Base-by-base conservation (phyloP, 2,797 vertebrate genomes). In the Adelosebastes latens region DNA sequence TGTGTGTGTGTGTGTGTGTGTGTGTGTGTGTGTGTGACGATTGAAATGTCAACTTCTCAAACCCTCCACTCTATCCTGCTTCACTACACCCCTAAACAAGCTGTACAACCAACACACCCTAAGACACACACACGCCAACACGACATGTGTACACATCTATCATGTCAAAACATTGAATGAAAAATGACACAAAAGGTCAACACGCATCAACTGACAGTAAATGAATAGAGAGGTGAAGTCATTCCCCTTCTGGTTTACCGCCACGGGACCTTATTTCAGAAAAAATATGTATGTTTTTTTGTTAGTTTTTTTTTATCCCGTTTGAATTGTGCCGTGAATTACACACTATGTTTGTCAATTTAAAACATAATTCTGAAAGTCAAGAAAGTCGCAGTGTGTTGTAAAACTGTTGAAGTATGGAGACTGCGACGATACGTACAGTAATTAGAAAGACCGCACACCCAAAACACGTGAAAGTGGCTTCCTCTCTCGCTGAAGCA, bases 41-140 rank as follows among this genome's bases (percentile, higher is more conserved):
- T 84, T 84, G 89, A 93, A 92, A 92, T 72, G 92, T 93, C 93
- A 90, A 86, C 81, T 78, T 85, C 77, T 79, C 84, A 84, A 84
- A 82, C 77, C 75, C 77, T 81, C 77, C 56, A 32, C 78, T 82
- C 80, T 52, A 24, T 79, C 60, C 81, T 61, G 72, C 77, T 82
- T 83, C 70, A 68, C 55, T 52, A 59, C 74, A 82, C 79, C 60
- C 60, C 53, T 63, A 60, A 84, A 84, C 82, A 90, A 91, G 84
- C 65, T 39, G 53, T 52, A 42, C 46, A 64, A 65, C 81, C 78
- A 66, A 68, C 64, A 32, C 22, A 36, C 53, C 72, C 58, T 72
- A 22, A 25, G 7, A 77, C 32, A 61, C 12, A 34, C 27, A 67
- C 65, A 62, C 20, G 29, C 20, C 56, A 36, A 53, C 39, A 12